Base-by-base conservation (phyloP, 1,140 invertebrate genomes). In the Mactra quadrangularis region DNA sequence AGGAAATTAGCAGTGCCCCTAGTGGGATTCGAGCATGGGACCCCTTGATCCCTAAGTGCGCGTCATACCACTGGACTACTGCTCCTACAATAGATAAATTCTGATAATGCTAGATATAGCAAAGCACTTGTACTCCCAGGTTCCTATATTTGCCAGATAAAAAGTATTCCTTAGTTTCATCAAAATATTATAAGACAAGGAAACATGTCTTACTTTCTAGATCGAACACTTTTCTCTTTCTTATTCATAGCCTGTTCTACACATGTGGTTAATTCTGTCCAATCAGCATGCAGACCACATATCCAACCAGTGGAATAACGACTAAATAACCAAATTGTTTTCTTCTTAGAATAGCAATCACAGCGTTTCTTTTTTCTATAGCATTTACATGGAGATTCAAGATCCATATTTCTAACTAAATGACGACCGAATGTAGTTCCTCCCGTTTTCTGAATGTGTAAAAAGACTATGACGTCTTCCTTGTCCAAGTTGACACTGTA, bases 231-330 rank as follows among this genome's bases (percentile, higher is more conserved):
- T 71, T 89, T 87, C 85, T 94, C 93, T 55, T 89, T 88, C 68
- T 91, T 90, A 83, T 93, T 90, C 84, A 94, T 87, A 27, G 87
- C 91, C n/a, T 89, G 77, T 45, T 93, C 90, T 4, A 94, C 93
- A 90, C 94, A 94, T 19, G 93, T 97, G 97, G 89, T 97, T 72
- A 99, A 92, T 94, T 99, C 98, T 17, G 98, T 99, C 96, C 98
- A 99, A 94, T 99, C 94, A n/a, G 99, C 98, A 94, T 99, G 99
- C 22, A 99, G 94, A 66, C 99, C 98, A 94, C 99, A 99, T 89
- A 97, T 97, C 99, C 99, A 99, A 62, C 99, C 99, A 22, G 98
- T 99, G 9, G 98, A 99, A 93, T 99, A 99, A 88, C 99, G 95
- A 91, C 98, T 99, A 94, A 99, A 99, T 60, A 99, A 94, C 99